phyloP scores from a whole-genome alignment of 2,113 vertebrate species.

The Anseranas semipalmata region DNA sequence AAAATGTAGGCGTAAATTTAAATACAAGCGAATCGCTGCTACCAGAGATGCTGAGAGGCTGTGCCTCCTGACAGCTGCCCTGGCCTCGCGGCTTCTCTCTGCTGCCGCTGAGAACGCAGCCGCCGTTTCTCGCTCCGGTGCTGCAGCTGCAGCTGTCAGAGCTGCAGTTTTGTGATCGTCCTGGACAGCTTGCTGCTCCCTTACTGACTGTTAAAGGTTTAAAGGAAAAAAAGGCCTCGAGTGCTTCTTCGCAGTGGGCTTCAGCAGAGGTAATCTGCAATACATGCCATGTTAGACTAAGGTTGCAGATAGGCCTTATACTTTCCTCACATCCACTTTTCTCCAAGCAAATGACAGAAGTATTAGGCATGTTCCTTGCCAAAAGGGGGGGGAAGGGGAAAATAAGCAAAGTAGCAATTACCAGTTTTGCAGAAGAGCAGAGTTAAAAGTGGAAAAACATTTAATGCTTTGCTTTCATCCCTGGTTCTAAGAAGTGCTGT shows the following conservation, averaged over 20 bases:
- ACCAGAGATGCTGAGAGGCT: not conserved
- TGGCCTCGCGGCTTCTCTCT: not conserved
- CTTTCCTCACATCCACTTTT: too few species aligned
- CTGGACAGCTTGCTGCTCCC: not conserved
- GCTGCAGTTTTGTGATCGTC: not conserved
- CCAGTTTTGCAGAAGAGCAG: not conserved
- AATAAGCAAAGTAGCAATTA: not conserved
- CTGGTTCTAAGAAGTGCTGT: not conserved
- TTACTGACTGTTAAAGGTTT: not conserved
- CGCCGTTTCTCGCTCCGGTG: not conserved
- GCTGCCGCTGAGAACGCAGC: not conserved
- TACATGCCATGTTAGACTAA: not conserved
- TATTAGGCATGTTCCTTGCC: too few species aligned
- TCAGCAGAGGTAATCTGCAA: not conserved
- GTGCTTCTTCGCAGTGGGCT: not conserved
- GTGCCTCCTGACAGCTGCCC: not conserved
- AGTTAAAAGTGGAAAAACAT: not conserved
- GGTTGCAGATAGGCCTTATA: not conserved
- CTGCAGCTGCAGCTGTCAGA: not conserved
- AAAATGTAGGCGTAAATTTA: not conserved
- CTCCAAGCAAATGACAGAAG: not conserved
- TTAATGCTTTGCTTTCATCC: not conserved
- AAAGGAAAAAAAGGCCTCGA: not conserved
- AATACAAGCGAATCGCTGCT: rapidly evolving
- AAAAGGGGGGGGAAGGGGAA: too few species aligned